These are phyloP conservation scores for Onychomys leucogaster DNA, from an alignment of 2,797 vertebrate species.

Conservation along the genomic window DNA sequence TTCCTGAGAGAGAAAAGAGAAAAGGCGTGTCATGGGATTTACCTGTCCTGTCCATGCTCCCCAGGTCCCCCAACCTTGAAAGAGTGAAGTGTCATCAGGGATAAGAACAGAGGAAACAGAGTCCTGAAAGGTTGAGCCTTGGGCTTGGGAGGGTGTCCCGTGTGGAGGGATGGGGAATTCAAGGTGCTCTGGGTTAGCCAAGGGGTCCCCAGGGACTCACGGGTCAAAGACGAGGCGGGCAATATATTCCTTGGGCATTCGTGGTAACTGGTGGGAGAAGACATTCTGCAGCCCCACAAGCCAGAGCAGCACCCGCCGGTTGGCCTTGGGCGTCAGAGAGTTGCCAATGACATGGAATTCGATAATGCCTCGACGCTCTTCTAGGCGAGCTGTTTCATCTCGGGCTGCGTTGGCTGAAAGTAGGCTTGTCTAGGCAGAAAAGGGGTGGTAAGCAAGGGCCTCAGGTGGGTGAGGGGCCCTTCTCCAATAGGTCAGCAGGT, in stretches of 20 bases:
- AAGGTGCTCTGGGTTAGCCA: neutral
- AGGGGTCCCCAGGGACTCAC: constrained; percentile 87
- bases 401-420: constrained; percentile 97
- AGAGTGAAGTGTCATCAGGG: neutral
- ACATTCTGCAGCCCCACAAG: constrained; percentile 98
- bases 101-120: neutral
- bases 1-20: constrained; percentile 89
- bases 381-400: constrained; percentile 96
- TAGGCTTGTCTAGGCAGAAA: constrained; percentile 92
- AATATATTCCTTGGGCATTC: constrained; percentile 99
- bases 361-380: constrained; percentile 97
- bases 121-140: neutral
- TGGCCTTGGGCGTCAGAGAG: constrained; percentile 97
- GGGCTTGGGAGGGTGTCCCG: neutral
- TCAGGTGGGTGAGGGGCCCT: rapidly evolving
- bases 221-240: constrained; percentile 98
- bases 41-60: neutral
- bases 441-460: neutral
- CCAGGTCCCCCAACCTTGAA: neutral
- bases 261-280: constrained; percentile 98
- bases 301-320: constrained; percentile 99
- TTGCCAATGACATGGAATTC: constrained; percentile 99
- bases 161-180: neutral
- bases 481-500: rapidly evolving
- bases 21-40: neutral